A percentile compares a stretch with the other conserved stretches of the same genome.
Conservation (phyloP, 2,113 vertebrate species). For the Agapornis roseicollis region DNA sequence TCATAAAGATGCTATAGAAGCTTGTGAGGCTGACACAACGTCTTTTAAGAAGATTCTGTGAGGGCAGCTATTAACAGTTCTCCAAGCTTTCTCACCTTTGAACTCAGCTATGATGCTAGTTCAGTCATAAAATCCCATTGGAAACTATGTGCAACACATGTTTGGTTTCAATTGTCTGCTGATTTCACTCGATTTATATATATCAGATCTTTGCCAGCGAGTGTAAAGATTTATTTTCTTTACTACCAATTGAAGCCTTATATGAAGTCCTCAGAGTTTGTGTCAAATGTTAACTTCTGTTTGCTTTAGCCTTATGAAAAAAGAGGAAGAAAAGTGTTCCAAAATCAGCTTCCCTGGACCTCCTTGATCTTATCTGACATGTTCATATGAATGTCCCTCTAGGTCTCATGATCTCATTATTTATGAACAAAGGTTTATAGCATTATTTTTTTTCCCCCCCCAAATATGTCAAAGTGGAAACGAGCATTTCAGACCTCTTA, state of each 20-base stretch:
- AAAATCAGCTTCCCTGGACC: background rate
- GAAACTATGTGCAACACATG: conserved; percentile 10
- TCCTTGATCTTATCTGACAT: conserved; percentile 54
- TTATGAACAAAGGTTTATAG: conserved; percentile 5
- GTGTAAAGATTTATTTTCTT: background rate
- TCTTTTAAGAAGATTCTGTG: background rate
- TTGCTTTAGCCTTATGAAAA: conserved; percentile 37
- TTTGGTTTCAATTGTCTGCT: conserved; percentile 48
- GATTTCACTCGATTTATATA: conserved; percentile 32
- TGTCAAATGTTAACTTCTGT: conserved; percentile 40
- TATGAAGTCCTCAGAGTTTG: background rate
- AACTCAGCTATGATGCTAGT: background rate
- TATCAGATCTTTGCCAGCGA: background rate
- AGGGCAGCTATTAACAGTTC: conserved; percentile 3
- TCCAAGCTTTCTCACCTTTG: conserved; percentile 6
- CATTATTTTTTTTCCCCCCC: background rate
- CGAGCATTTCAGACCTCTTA: background rate
- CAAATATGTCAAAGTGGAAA: conserved; percentile 31
- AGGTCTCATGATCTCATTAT: conserved; percentile 11
- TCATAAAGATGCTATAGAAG: background rate
- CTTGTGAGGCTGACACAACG: background rate
- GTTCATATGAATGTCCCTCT: conserved; percentile 1
- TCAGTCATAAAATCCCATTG: conserved; percentile 22
- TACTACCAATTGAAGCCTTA: conserved; percentile 18
- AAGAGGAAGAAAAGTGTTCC: conserved; percentile 25